A percentile compares a stretch with the other conserved stretches of the same genome.
phyloP scores from a whole-genome alignment of 2,888 invertebrate genomes.

The Hermaeophaga mercurialis region DNA sequence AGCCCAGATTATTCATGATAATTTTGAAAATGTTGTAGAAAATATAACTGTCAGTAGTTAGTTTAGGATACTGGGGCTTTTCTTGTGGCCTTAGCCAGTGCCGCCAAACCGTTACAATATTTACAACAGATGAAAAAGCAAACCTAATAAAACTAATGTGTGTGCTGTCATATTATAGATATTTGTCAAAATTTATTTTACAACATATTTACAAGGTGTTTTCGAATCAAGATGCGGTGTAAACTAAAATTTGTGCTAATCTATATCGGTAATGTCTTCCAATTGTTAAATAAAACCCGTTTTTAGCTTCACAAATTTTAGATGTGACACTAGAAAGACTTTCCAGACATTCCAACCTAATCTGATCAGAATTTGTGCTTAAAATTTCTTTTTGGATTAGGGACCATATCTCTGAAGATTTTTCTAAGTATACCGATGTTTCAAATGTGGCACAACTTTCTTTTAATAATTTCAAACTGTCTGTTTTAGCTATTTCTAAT shows the following conservation, averaged over 20 bases:
- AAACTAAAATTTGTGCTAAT: slow-evolving; percentile 61
- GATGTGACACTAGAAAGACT: slow-evolving; percentile 61
- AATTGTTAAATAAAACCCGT: slow-evolving; percentile 48
- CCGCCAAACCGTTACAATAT: slow-evolving; percentile 49
- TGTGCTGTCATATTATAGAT: slow-evolving; percentile 58
- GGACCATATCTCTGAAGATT: slow-evolving; percentile 67
- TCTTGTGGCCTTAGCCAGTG: slow-evolving; percentile 48
- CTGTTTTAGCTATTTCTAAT: slow-evolving; percentile 79
- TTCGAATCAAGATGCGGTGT: slow-evolving; percentile 65
- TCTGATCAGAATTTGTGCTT: slow-evolving; percentile 64
- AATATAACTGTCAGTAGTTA: too few relatives aligned
- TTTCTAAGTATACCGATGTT: slow-evolving; percentile 61
- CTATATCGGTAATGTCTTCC: slow-evolving; percentile 59
- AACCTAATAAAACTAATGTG: too few relatives aligned
- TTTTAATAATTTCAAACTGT: slow-evolving; percentile 75
- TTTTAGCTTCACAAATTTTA: slow-evolving; percentile 59
- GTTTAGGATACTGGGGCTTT: too few relatives aligned
- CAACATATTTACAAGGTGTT: slow-evolving; percentile 63
- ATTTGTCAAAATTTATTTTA: slow-evolving; percentile 57
- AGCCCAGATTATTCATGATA: too few relatives aligned
- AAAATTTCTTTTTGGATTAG: slow-evolving; percentile 64
- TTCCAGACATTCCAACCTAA: slow-evolving; percentile 61
- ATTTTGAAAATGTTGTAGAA: too few relatives aligned
- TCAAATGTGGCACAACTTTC: slow-evolving; percentile 67
- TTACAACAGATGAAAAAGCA: too few relatives aligned